A percentile compares a stretch with the other conserved stretches of the same genome.
Evolutionary conservation across 53 echinoderm and acorn worm species (phyloP).

Genomic region (Actinopyga echinites): DNA sequence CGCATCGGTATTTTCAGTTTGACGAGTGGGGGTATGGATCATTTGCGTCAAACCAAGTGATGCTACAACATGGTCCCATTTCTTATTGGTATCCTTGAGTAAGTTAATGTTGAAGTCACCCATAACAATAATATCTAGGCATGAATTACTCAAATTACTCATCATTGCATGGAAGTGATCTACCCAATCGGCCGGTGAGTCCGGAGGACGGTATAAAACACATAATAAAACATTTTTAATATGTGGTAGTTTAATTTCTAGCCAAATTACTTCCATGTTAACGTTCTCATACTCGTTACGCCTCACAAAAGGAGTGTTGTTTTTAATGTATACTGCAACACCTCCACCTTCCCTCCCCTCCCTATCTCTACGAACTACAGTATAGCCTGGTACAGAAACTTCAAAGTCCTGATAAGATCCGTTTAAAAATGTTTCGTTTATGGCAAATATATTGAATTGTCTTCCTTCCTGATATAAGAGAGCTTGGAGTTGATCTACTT

Average conservation of each 20-base stretch:
- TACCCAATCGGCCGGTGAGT: neutral
- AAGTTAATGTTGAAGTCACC: neutral
- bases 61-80: neutral
- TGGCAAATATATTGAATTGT: too few relatives aligned
- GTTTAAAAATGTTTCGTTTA: too few relatives aligned
- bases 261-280: too few relatives aligned
- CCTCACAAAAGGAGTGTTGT: too few relatives aligned
- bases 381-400: too few relatives aligned
- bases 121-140: neutral
- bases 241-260: neutral
- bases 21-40: neutral
- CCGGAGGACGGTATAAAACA: neutral
- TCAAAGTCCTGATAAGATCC: too few relatives aligned
- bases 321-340: too few relatives aligned
- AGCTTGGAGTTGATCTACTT: too few relatives aligned
- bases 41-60: neutral
- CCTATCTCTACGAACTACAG: too few relatives aligned
- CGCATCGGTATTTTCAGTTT: neutral
- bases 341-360: too few relatives aligned
- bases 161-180: neutral
- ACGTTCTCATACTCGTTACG: too few relatives aligned
- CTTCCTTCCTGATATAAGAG: too few relatives aligned
- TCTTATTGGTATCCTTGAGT: neutral
- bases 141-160: neutral
- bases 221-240: neutral